Base-by-base conservation (phyloP, 2,888 invertebrate species). In the Leptogaster cylindrica region DNA sequence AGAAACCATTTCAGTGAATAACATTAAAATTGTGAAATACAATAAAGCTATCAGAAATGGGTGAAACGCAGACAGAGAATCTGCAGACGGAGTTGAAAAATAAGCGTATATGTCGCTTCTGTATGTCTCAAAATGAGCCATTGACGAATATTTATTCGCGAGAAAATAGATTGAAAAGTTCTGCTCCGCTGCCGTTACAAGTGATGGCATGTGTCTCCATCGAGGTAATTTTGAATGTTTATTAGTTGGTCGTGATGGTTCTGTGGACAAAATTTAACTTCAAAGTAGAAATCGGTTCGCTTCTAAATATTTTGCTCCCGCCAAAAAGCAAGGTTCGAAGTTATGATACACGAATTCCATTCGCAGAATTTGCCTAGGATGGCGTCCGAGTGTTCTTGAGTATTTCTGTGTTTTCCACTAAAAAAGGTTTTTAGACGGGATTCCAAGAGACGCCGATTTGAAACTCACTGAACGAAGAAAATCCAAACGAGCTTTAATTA, bases 121-220 rank as follows among this genome's bases (percentile, higher is more conserved):
- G 91, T 80, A 82, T 91, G 74, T 81, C 84, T 69, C 86, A 87
- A 76, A 84, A 86, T 73, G 84, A 83, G 70, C 83, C 87, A 66
- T 80, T 91, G 70, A 83, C 83, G 71, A 88, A 85, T 79, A 87
- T 92, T 76, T 90, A 88, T 78, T 85, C 87, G 73, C 84, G 83
- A 74, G 83, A 84, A 75, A 76, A 79, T 65, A 83, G 81, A 72
- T 80, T 83, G 71, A 88, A 87, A 78, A 85, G 86, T 75, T 81
- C 84, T 68, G 85, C 88, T 73, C 87, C 89, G 73, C 83, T 91
- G 73, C 84, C 88, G 65, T 79, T 91, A 73, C 91, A 91, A 83
- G 88, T 91, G 75, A 87, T 91, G 86, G 88, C 90, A 63, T 89
- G 89, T 77, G 84, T 89, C 71, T 86, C 89, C 68, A 86, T 91